Conservation (phyloP, 2,888 invertebrate genomes). For the Plagiodera versicolora region DNA sequence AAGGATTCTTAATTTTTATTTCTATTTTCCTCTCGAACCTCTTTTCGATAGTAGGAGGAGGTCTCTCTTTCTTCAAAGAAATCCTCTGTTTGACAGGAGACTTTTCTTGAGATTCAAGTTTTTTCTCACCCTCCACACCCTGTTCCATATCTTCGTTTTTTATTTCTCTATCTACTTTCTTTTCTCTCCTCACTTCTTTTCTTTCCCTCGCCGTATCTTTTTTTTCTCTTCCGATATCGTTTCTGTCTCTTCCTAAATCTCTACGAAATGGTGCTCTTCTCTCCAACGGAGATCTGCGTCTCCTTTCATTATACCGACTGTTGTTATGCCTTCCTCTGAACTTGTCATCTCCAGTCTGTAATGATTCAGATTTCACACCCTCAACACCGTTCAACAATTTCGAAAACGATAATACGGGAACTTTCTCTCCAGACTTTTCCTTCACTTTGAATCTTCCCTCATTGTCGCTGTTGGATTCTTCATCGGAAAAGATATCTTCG, state of each 20-base stretch:
- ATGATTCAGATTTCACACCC: constrained; percentile 29
- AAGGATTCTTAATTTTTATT: constrained; percentile 51
- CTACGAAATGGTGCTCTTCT: constrained; percentile 1
- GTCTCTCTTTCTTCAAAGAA: constrained; percentile 27
- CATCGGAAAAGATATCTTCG: constrained; percentile 52
- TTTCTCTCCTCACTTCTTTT: background rate
- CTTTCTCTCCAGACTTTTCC: constrained; percentile 27
- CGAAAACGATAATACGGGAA: constrained; percentile 35
- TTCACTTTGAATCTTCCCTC: constrained; percentile 51
- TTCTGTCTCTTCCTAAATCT: background rate
- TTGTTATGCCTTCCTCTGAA: background rate
- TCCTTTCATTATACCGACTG: constrained; percentile 12
- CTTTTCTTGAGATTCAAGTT: constrained; percentile 19
- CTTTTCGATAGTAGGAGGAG: constrained; percentile 28
- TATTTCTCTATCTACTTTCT: background rate
- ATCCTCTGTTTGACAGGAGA: constrained; percentile 22
- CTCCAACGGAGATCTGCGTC: constrained; percentile 2
- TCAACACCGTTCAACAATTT: constrained; percentile 38
- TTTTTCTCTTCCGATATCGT: background rate
- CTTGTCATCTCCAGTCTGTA: constrained; percentile 15
- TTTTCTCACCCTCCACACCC: constrained; percentile 10
- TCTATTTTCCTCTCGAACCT: constrained; percentile 47
- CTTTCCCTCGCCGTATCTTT: constrained; percentile 5
- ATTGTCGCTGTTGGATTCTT: constrained; percentile 52
- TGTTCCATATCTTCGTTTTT: background rate